Evolutionary conservation across 1,140 invertebrate genomes (phyloP), one percentile per base, ranked within the genome.

Genomic region (Matsumurasca onukii): DNA sequence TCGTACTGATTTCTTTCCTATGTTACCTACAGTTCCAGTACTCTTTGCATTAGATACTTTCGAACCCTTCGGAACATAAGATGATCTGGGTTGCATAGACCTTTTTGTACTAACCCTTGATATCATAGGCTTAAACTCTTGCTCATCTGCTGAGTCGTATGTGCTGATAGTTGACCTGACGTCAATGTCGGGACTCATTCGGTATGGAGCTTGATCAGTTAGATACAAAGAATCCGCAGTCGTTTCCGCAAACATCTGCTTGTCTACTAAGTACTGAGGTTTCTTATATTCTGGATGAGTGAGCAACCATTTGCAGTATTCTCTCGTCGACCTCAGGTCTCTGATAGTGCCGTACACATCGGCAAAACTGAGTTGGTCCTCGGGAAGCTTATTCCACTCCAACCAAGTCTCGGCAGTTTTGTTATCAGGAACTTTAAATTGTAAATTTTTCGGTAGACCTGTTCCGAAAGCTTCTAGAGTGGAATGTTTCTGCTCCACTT

Each of bases 231-330:
- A n/a, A n/a, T n/a, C n/a, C n/a, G n/a, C n/a, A n/a, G 39, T 45
- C n/a, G 39, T 45, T 45, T 9, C n/a, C 9, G n/a, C 49, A 20
- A 51, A 51, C 49, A 51, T 51, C 5, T 51, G 49, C 49, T 51
- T 17, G 49, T 51, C 49, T 5, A 51, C 49, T 3, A 51, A 22
- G 24, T 51, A 51, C 49, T 51, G 49, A 5, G 49, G 49, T 20
- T 22, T 51, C 49, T 51, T 51, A 20, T 51, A 22, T 22, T 51
- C 49, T 20, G 49, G 49, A 22, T 51, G 49, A 3, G 49, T 22
- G 5, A n/a, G n/a, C 49, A 51, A 20, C 49, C 49, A 51, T 12
- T 22, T 5, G 24, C 49, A 51, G n/a, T 51, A 51, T 22, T 51
- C 49, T 20, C 24, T 51, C 3, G 49, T 51, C 24, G 49, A 51